Conservation (phyloP, 2,797 vertebrate species). For the Phrynocephalus guinanensis region DNA sequence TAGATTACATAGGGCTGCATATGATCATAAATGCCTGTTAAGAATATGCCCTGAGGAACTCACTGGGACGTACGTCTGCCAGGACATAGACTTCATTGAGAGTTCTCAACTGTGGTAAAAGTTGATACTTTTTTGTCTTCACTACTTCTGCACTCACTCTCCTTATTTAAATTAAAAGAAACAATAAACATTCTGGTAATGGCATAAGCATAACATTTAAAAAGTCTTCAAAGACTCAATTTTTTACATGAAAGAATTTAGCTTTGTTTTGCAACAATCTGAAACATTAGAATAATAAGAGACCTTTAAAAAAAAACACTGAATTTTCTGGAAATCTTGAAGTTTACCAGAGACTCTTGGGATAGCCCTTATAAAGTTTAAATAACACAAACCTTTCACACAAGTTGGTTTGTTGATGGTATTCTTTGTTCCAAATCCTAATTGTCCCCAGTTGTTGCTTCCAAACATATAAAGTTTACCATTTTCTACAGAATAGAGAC, state of each 20-base stretch:
- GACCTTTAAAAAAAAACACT: background rate
- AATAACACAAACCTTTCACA: slow-evolving; percentile 89
- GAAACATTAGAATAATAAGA: slow-evolving; percentile 7
- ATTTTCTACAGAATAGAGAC: slow-evolving; percentile 82
- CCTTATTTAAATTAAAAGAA: background rate
- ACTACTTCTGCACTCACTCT: background rate
- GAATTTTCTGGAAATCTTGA: slow-evolving; percentile 24
- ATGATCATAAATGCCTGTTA: background rate
- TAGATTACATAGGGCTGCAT: no score
- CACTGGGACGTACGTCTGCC: background rate
- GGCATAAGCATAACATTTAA: background rate
- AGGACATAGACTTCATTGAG: background rate
- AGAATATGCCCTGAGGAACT: background rate
- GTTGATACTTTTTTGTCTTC: background rate
- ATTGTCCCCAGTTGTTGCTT: slow-evolving; percentile 96
- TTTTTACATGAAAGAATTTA: background rate
- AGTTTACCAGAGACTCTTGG: background rate
- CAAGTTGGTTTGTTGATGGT: slow-evolving; percentile 90
- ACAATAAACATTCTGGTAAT: background rate
- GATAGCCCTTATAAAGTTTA: slow-evolving; percentile 39
- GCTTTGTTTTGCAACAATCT: background rate
- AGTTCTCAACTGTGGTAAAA: no score
- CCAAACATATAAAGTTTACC: slow-evolving; percentile 96
- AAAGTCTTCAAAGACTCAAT: slow-evolving; percentile 21
- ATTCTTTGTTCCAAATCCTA: slow-evolving; percentile 90